Evolutionary conservation across 2,888 invertebrate genomes (phyloP).

Genomic region (Cenopis cana): DNA sequence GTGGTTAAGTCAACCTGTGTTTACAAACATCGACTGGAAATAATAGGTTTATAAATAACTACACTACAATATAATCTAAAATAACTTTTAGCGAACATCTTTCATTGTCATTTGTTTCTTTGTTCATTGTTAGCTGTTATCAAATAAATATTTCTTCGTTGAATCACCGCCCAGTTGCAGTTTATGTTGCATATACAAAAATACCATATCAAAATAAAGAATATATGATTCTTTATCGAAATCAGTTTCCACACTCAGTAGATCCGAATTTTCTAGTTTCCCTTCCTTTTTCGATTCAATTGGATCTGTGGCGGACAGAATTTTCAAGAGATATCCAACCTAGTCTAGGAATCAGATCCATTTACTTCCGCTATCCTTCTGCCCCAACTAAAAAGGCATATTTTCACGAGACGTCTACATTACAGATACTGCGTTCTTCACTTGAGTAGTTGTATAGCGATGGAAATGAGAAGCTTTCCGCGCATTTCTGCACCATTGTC

Average conservation of each 20-base stretch:
- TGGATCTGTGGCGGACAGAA: constrained; percentile 47
- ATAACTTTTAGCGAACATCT: not conserved
- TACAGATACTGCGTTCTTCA: constrained; percentile 15
- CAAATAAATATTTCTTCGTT: not conserved
- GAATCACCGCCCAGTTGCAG: not conserved
- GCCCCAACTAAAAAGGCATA: not conserved
- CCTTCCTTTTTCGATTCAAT: constrained; percentile 44
- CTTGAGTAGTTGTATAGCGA: constrained; percentile 28
- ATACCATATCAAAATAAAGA: not conserved
- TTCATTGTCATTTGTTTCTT: constrained; percentile 4
- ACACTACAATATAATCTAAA: not conserved
- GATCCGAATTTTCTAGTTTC: constrained; percentile 27
- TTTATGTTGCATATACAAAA: not conserved
- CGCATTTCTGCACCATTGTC: constrained; percentile 52
- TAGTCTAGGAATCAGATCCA: constrained; percentile 36
- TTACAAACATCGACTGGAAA: not conserved
- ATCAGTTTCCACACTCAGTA: not conserved
- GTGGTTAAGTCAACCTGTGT: too few relatives aligned
- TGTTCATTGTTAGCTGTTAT: constrained; percentile 16
- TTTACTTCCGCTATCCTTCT: constrained; percentile 36
- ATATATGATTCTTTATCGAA: constrained; percentile 3
- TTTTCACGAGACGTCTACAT: not conserved
- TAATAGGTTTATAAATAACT: constrained; percentile 9
- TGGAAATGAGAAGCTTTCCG: constrained; percentile 50
- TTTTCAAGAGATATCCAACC: constrained; percentile 42